Percentiles rank a stretch among this genome's conserved stretches.
Conservation (phyloP, 2,113 vertebrate species). For the Barnardius zonarius region DNA sequence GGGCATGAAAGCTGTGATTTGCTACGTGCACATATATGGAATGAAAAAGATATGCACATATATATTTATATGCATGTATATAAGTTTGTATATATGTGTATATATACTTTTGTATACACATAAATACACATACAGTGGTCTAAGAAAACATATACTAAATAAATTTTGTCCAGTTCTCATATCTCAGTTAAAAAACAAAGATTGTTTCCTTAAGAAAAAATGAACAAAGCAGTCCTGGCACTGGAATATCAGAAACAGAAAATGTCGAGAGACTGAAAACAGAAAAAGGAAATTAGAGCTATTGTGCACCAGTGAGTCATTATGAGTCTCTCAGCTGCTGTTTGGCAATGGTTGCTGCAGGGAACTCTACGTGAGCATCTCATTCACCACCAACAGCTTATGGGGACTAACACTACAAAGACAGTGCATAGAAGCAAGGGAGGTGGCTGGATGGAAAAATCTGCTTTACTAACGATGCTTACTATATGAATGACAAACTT, state of each 20-base stretch:
- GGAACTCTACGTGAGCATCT: background rate
- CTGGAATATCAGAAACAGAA: conserved; percentile 36
- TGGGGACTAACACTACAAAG: background rate
- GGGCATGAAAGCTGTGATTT: background rate
- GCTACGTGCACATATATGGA: background rate
- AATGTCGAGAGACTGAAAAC: conserved; percentile 45
- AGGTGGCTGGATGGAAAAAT: background rate
- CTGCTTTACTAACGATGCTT: background rate
- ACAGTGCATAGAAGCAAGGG: background rate
- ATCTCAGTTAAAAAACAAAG: conserved; percentile 46
- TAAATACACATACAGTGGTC: background rate
- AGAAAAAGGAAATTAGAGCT: conserved; percentile 50
- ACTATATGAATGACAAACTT: background rate
- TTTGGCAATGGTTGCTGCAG: conserved; percentile 43
- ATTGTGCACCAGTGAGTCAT: conserved; percentile 45
- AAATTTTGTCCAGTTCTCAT: conserved; percentile 2
- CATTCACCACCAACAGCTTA: conserved; percentile 27
- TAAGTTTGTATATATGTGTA: background rate
- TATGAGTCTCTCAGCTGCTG: conserved; percentile 49
- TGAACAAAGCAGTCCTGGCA: conserved; percentile 37
- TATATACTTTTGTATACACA: background rate
- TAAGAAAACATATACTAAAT: conserved; percentile 21
- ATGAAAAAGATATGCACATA: background rate
- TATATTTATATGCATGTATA: background rate
- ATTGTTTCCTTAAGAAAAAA: conserved; percentile 30